phyloP scores from a whole-genome alignment of 2,888 invertebrate genomes.

The Timema cristinae region DNA sequence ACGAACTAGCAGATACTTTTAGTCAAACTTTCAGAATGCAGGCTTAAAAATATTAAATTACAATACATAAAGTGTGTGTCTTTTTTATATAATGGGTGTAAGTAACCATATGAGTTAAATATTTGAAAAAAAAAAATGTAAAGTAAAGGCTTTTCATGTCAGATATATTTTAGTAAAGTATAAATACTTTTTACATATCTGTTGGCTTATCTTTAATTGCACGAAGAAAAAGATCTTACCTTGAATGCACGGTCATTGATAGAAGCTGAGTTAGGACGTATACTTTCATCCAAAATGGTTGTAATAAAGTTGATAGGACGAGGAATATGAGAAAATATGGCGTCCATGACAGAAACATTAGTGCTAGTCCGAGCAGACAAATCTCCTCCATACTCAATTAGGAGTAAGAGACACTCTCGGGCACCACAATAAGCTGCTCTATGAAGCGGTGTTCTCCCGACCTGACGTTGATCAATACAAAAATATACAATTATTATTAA shows the following conservation, averaged over 20 bases:
- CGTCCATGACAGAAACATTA: conserved; percentile 43
- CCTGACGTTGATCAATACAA: conserved; percentile 22
- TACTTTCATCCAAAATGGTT: conserved; percentile 41
- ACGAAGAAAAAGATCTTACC: conserved; percentile 12
- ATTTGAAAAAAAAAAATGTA: too few species aligned
- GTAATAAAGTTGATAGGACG: conserved; percentile 42
- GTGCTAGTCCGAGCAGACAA: conserved; percentile 40
- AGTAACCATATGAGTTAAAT: too few species aligned
- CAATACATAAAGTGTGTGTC: too few species aligned
- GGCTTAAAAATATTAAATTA: too few species aligned
- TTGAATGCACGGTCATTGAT: conserved; percentile 29
- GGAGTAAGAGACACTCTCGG: conserved; percentile 47
- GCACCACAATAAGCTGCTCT: conserved; percentile 51
- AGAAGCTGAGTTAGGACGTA: conserved; percentile 38
- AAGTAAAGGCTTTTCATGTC: too few species aligned
- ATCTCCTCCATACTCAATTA: conserved; percentile 46
- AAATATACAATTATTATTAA: too few species aligned
- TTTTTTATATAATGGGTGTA: too few species aligned
- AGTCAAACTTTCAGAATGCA: too few species aligned
- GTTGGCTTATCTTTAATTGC: too few species aligned
- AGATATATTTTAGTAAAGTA: too few species aligned
- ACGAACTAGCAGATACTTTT: too few species aligned
- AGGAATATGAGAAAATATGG: conserved; percentile 42
- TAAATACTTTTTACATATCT: too few species aligned
- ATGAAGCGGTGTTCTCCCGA: conserved; percentile 51